Base-by-base conservation (phyloP, 2,113 vertebrate species). In the Erythrocebus patas region DNA sequence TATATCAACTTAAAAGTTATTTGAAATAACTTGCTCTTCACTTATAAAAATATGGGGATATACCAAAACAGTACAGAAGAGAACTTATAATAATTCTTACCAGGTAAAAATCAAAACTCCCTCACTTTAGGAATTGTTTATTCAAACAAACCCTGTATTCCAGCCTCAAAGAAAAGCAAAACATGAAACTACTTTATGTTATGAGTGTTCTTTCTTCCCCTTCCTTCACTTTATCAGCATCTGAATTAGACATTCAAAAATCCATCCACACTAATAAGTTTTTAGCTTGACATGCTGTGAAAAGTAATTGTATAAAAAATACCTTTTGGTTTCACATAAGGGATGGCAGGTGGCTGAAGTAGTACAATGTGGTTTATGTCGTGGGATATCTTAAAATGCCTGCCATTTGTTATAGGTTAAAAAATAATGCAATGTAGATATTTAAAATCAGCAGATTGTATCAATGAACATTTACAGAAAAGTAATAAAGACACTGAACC, bases 391-490 rank as follows among this genome's bases (percentile, higher is more conserved):
- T 79, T 91, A 70, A 35, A 23, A 6, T 81, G 1, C 32, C 35
- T 97, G 59, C 12, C 23, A 66, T 93, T 92, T 57, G 20, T 23
- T 61, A 2, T 48, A 92, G 68, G 22, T 80, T 76, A 25, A 89
- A 91, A 70, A 92, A 84, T 35, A 61, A 27, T 48, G 38, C 9
- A 80, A 96, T 48, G 6, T 48, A 89, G 75, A 32, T 61, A 89
- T 97, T 93, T 95, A 66, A 91, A 91, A 66, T 66, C 55, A 94
- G 12, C 40, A 68, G 14, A 92, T 61, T 90, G 11, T 50, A 81
- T 85, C 82, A 89, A 40, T 82, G 45, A 85, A 25, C 14, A 13
- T 48, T 93, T 40, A 61, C 57, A 38, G 20, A 72, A 30, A 73
- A 84, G 32, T 16, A 85, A 43, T 59, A 79, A 82, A 79, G 32